Percentiles rank a stretch among this genome's conserved stretches.
Conservation (phyloP, 2,888 invertebrate species). For the Liposcelis brunnea region DNA sequence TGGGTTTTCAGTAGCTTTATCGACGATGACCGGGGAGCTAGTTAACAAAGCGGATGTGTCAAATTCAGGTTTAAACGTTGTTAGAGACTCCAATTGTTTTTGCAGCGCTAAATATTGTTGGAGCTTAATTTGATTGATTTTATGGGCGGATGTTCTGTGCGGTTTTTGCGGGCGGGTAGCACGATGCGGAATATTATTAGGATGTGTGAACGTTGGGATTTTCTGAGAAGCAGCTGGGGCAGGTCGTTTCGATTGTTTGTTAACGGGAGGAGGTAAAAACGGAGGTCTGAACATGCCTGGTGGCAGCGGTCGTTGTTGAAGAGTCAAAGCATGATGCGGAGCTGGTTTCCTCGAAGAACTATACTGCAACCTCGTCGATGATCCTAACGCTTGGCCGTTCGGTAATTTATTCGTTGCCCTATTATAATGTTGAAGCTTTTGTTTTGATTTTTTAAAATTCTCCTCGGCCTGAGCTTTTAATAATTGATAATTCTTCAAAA, state of each 20-base stretch:
- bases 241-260: slow-evolving; percentile 1
- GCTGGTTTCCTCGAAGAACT: not conserved
- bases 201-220: not conserved
- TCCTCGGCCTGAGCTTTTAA: slow-evolving; percentile 1
- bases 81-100: not conserved
- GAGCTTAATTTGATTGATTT: not conserved
- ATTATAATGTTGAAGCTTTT: not conserved
- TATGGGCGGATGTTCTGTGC: not conserved
- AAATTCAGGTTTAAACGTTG: not conserved
- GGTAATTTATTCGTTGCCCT: no score
- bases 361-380: not conserved
- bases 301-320: slow-evolving; percentile 2
- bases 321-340: slow-evolving; percentile 4
- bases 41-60: not conserved
- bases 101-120: slow-evolving; percentile 1
- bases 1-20: slow-evolving; percentile 8
- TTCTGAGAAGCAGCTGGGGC: not conserved
- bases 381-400: not conserved
- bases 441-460: slow-evolving; percentile 2
- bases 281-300: slow-evolving; percentile 6
- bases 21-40: slow-evolving; percentile 14
- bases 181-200: not conserved
- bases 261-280: not conserved
- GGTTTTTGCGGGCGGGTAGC: not conserved
- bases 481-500: slow-evolving; percentile 2